Evolutionary conservation across 2,113 vertebrate genomes (phyloP), one percentile per base, ranked within the genome.

Genomic region (Hemichromis elongatus): DNA sequence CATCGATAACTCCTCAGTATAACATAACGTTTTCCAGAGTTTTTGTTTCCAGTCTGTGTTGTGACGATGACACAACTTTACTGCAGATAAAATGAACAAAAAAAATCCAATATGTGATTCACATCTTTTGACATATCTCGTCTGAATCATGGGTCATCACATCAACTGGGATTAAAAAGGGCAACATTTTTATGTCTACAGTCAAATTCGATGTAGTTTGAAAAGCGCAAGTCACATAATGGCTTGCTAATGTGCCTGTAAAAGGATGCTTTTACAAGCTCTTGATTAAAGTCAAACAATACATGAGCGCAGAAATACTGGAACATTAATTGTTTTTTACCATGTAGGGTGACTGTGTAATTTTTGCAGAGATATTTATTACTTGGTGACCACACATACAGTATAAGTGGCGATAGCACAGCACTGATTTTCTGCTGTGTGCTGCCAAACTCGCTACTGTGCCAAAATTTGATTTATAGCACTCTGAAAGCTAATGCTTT

Each of bases 401-500:
- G 35, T 42, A 54, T 14, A 79, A 68, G 59, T n/a, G 28, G 73
- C 54, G 80, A 89, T 78, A 77, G 56, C 30, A 12, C 42, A 6
- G 30, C 54, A 24, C 40, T 54, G 57, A 63, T 80, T 85, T 88
- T 77, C 78, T 85, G 30, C 68, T 83, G 45, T 79, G 63, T 45
- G 84, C 26, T 80, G 81, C 92, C 73, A 89, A 92, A 84, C 47
- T 21, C 26, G 21, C 83, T 68, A 80, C 84, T 13, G 42, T 84
- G 91, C 90, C 90, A 94, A 92, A 55, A 40, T 35, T 11, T 75
- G 42, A 93, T 88, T 83, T 90, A 59, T 26, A 83, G 70, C 66
- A 84, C 40, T 42, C 63, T 19, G 82, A 84, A 63, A 88, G 68
- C n/a, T n/a, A n/a, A 47, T 82, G 55, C 80, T 87, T 80, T 59